phyloP scores from a whole-genome alignment of 2,113 vertebrate species.

The Silurus meridionalis region DNA sequence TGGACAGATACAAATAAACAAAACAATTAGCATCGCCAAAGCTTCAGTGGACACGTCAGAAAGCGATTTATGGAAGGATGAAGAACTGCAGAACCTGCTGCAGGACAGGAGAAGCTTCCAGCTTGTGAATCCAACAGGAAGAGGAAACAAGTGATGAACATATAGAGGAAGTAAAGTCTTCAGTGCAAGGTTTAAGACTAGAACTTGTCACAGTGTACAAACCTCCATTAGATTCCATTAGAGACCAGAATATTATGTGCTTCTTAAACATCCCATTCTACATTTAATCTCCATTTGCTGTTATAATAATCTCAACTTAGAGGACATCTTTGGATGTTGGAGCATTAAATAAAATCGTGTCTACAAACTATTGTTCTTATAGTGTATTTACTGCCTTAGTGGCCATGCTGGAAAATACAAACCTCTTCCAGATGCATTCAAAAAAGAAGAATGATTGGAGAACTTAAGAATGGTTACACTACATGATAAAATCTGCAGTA shows the following conservation, averaged over 20 bases:
- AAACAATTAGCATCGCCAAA: slow-evolving; percentile 50
- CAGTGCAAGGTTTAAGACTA: not conserved
- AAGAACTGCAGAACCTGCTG: slow-evolving; percentile 15
- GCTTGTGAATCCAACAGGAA: not conserved
- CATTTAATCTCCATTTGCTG: too few species aligned
- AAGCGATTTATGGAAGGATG: slow-evolving; percentile 30
- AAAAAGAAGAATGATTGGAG: not conserved
- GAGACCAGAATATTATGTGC: too few species aligned
- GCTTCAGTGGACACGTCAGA: slow-evolving; percentile 45
- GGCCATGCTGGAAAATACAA: not conserved
- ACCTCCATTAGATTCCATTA: too few species aligned
- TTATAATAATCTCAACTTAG: too few species aligned
- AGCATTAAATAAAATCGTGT: too few species aligned
- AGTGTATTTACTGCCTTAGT: not conserved
- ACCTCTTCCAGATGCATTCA: slow-evolving; percentile 49
- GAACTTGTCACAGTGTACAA: not conserved
- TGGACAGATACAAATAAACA: slow-evolving; percentile 58
- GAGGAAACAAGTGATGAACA: not conserved
- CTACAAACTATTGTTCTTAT: too few species aligned
- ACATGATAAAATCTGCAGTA: slow-evolving; percentile 3
- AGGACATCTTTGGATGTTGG: too few species aligned
- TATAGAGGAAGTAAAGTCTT: not conserved
- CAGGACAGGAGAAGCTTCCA: not conserved
- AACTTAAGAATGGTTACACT: slow-evolving; percentile 4
- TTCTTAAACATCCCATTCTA: too few species aligned